phyloP scores from a whole-genome alignment of 2,113 vertebrate species.

The Bos taurus region ARS-UCD2.0 NC_037340.1:52057001-52057500 shows the following conservation, averaged over 20 bases:
- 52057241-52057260: not conserved
- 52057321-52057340: not conserved
- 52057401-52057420: not conserved
- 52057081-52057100: not conserved
- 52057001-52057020: not conserved
- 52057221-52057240: not conserved
- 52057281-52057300: not conserved
- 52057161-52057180: not conserved
- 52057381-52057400: not conserved
- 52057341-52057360: not conserved
- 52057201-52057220: not conserved
- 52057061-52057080: not conserved
- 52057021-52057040: not conserved
- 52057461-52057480: not conserved
- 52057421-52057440: not conserved
- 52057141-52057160: not conserved
- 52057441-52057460: not conserved
- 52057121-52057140: constrained; percentile 1
- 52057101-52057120: not conserved
- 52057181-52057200: not conserved
- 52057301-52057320: not conserved
- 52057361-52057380: not conserved
- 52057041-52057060: not conserved
- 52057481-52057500: not conserved
- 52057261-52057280: constrained; percentile 9